Evolutionary conservation across 2,888 invertebrate species (phyloP).

Genomic region (Ceramica pisi): DNA sequence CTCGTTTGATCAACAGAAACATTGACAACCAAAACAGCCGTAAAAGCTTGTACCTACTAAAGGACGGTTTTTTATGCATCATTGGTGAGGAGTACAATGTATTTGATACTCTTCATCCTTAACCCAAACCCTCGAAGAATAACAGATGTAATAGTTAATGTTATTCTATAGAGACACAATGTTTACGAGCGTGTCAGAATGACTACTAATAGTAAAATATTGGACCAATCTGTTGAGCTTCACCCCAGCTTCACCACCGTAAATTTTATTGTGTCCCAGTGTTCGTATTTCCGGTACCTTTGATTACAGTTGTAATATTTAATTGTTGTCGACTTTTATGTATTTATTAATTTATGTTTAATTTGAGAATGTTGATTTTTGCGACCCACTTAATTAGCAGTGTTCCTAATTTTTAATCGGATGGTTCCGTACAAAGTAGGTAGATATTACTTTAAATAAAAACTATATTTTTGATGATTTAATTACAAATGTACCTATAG

Average conservation of each 20-base stretch:
- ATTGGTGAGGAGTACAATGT: no score
- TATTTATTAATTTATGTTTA: background rate
- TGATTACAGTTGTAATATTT: slow-evolving; percentile 48
- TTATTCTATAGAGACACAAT: background rate
- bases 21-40: no score
- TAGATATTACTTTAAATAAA: no score
- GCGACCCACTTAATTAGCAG: no score
- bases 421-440: no score
- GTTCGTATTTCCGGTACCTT: slow-evolving; percentile 31
- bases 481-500: no score
- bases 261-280: slow-evolving; percentile 16
- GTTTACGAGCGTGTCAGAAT: slow-evolving; percentile 28
- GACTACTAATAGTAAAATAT: slow-evolving; percentile 38
- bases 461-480: no score
- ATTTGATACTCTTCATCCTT: background rate
- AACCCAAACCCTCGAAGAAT: background rate
- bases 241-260: background rate
- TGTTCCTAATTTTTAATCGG: no score
- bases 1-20: no score
- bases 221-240: slow-evolving; percentile 17
- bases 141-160: slow-evolving; percentile 21
- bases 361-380: no score
- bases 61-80: no score
- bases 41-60: no score
- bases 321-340: slow-evolving; percentile 23